Percentiles rank a stretch among this genome's conserved stretches.
Conservation (phyloP, 2,113 vertebrate species). For the Fulmarus glacialis region DNA sequence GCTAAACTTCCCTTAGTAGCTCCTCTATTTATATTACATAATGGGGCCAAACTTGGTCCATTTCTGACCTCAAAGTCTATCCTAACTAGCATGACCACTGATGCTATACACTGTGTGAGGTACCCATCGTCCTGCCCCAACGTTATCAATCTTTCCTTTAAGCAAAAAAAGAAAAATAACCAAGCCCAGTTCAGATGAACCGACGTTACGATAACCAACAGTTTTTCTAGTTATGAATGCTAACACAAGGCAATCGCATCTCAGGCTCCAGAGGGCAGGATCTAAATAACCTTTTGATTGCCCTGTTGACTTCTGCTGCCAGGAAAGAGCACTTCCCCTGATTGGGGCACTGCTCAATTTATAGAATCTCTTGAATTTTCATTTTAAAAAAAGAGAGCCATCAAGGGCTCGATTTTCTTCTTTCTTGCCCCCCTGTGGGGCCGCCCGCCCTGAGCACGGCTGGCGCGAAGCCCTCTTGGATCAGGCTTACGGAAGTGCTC, state of each 20-base stretch:
- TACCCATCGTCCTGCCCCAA: background rate
- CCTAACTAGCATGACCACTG: background rate
- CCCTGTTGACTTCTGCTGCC: background rate
- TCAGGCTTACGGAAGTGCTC: background rate
- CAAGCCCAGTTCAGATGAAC: background rate
- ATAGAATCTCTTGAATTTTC: background rate
- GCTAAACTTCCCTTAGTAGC: background rate
- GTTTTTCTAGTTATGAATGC: background rate
- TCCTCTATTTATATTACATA: background rate
- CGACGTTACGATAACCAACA: rapidly evolving
- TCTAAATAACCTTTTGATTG: background rate
- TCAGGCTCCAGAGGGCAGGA: background rate
- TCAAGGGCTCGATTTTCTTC: background rate
- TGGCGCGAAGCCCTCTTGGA: background rate
- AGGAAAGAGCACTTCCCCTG: background rate
- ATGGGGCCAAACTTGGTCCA: background rate
- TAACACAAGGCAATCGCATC: background rate
- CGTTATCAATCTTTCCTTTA: background rate
- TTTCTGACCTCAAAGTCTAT: background rate
- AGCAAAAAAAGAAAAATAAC: background rate
- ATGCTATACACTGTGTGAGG: no score
- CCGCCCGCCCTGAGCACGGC: rapidly evolving
- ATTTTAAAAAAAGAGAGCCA: background rate
- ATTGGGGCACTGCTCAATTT: background rate
- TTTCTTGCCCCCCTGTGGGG: background rate